These are phyloP conservation scores for Platygyra sinensis DNA, from an alignment of 64 coral and sea anemone genomes.

Conservation along the genomic window DNA sequence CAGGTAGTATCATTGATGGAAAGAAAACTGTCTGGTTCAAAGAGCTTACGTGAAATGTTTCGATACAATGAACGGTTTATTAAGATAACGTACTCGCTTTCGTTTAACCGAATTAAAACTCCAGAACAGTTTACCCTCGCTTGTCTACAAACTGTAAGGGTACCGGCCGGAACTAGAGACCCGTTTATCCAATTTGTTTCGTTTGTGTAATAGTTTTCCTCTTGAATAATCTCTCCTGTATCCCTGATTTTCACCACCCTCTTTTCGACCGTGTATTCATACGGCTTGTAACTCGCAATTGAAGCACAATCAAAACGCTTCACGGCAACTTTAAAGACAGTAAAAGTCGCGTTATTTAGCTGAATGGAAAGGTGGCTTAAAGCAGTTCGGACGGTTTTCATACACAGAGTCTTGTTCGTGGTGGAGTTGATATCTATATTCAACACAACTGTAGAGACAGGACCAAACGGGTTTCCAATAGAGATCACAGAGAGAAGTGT, in stretches of 20 bases:
- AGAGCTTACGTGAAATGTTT: constrained; percentile 35
- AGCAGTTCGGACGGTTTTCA: background rate
- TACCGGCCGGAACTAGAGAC: background rate
- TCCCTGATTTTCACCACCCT: background rate
- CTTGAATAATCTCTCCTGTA: constrained; percentile 18
- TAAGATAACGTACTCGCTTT: constrained; percentile 37
- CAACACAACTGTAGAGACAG: background rate
- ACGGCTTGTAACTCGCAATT: background rate
- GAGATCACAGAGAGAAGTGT: background rate
- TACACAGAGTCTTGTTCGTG: background rate
- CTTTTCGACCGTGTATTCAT: constrained; percentile 3
- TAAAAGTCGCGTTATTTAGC: background rate
- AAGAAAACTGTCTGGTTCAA: background rate
- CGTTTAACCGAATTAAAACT: background rate
- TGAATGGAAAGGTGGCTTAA: background rate
- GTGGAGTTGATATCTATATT: background rate
- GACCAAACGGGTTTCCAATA: background rate
- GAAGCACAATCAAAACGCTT: constrained; percentile 15
- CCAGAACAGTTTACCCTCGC: constrained; percentile 5
- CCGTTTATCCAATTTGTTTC: background rate
- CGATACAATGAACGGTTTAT: constrained; percentile 32
- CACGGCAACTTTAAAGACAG: constrained; percentile 5
- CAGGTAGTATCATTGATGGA: background rate
- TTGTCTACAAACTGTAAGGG: constrained; percentile 29
- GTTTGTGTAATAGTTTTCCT: constrained; percentile 20